Base-by-base conservation (phyloP, 1,140 invertebrate genomes). In the Drosophila setifemur region DNA sequence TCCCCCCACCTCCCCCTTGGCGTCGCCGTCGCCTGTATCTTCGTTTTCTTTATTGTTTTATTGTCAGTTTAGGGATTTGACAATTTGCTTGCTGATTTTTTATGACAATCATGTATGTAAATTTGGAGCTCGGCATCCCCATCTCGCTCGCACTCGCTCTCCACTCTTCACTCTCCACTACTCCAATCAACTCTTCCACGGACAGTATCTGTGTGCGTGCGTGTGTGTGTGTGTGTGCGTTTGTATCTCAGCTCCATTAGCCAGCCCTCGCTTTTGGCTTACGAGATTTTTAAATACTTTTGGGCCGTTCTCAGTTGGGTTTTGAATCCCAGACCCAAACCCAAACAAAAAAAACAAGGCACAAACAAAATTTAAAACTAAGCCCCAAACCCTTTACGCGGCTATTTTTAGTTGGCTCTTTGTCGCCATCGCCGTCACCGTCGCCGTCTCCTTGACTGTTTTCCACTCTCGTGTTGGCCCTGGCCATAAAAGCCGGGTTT, bases 51-150 rank as follows among this genome's bases (percentile, higher is more conserved):
- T 86, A 85, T 85, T 85, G 79, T 85, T 85, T 85, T 85, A 85
- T 85, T 85, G 79, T 85, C 79, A 85, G 81, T 85, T 85, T 85
- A 85, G 79, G 79, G 79, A 85, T 85, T 85, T 85, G 79, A 85
- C 79, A 85, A 85, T 85, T 85, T 85, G 79, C 81, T 86, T 85
- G 79, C 79, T 85, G 79, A 85, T 85, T 85, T 85, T 85, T 85
- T 85, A 85, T 85, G 79, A 85, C 79, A 85, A 86, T 85, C 79
- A 86, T 85, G 79, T 83, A 83, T 85, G 79, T 73, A 85, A 81
- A 81, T 81, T 81, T 81, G 29, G 26, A 43, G 76, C 48, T n/a
- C 18, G n/a, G n/a, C n/a, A n/a, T n/a, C 45, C 39, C 33, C 37
- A 14, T 71, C 43, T 43, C 16, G 16, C 19, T 70, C 40, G 28